phyloP scores from a whole-genome alignment of 2,797 vertebrate genomes.

The Apogon talboti region DNA sequence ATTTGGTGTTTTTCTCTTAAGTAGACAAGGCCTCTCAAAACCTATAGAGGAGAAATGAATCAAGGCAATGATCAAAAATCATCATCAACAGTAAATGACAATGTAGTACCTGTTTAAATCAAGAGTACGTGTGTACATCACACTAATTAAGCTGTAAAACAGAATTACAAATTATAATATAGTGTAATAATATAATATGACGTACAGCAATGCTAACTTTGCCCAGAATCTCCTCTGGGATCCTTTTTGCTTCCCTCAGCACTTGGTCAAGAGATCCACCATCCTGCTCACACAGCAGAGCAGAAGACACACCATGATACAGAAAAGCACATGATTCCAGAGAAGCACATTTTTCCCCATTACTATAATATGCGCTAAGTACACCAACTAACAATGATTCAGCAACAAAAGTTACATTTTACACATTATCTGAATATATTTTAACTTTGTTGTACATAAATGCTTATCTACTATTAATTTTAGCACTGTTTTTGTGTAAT shows the following conservation, averaged over 20 bases:
- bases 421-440: no score
- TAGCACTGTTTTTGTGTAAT: no score
- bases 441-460: no score
- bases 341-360: background rate
- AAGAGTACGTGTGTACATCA: background rate
- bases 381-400: background rate
- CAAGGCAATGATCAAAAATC: background rate
- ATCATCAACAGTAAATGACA: constrained; percentile 8
- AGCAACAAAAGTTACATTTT: background rate
- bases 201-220: constrained; percentile 93
- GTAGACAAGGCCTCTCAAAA: constrained; percentile 90
- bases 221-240: constrained; percentile 91
- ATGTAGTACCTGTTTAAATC: no score
- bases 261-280: constrained; percentile 92
- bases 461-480: no score
- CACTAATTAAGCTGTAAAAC: no score
- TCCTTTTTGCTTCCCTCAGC: constrained; percentile 89
- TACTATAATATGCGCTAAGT: background rate
- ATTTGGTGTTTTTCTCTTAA: constrained; percentile 94
- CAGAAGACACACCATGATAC: background rate
- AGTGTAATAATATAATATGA: background rate
- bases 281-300: constrained; percentile 75
- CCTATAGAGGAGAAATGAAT: constrained; percentile 68
- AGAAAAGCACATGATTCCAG: background rate
- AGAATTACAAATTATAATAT: background rate